Percentiles rank a stretch among this genome's conserved stretches.
These are phyloP conservation scores for Drepana falcataria DNA, from an alignment of 2,888 invertebrate genomes.

Conservation along the genomic window DNA sequence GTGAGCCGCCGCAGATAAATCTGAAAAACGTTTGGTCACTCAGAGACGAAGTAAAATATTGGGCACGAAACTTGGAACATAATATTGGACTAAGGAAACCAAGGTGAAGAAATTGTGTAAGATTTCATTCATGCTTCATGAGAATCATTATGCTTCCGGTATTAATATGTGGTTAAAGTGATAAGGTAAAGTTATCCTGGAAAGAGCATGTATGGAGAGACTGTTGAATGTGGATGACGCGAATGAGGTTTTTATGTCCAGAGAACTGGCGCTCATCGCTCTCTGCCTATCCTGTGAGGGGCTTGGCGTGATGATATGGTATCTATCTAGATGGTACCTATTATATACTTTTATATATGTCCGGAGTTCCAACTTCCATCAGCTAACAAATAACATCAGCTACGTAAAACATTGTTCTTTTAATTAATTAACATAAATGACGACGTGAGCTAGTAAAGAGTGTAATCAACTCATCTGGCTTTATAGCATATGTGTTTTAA, in stretches of 20 bases:
- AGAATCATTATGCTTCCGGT: too few relatives aligned
- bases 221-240: too few relatives aligned
- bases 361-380: slow-evolving; percentile 26
- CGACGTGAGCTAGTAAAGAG: slow-evolving; percentile 30
- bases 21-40: slow-evolving; percentile 29
- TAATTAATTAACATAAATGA: slow-evolving; percentile 48
- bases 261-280: too few relatives aligned
- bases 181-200: too few relatives aligned
- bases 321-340: neutral
- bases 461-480: slow-evolving; percentile 10
- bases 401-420: slow-evolving; percentile 49
- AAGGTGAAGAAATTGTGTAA: too few relatives aligned
- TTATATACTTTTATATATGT: neutral
- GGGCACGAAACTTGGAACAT: too few relatives aligned
- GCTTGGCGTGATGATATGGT: neutral
- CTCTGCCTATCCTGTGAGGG: too few relatives aligned
- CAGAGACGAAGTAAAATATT: neutral
- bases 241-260: too few relatives aligned
- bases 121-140: too few relatives aligned
- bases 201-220: too few relatives aligned
- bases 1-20: slow-evolving; percentile 60
- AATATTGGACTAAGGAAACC: too few relatives aligned
- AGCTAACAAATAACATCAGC: slow-evolving; percentile 29
- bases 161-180: too few relatives aligned
- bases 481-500: neutral